Evolutionary conservation across 2,113 vertebrate species (phyloP).

Genomic region (Sclerurus mexicanus): DNA sequence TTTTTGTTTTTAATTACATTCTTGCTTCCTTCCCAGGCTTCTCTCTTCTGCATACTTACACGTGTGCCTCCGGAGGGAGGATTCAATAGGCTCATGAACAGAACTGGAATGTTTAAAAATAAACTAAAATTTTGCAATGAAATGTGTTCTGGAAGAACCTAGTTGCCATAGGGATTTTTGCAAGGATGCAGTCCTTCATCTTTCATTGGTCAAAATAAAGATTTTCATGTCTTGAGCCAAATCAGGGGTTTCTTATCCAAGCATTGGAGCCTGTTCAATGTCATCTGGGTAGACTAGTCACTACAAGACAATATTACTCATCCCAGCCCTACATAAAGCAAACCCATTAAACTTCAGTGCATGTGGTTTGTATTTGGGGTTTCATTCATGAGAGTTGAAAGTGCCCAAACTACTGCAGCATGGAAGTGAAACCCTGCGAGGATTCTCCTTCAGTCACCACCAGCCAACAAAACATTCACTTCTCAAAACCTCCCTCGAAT

Average conservation of each 20-base stretch:
- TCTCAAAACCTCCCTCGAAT: not conserved
- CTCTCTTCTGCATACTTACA: slow-evolving; percentile 37
- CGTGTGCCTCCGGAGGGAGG: not conserved
- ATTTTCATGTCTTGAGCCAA: slow-evolving; percentile 7
- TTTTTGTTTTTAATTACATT: slow-evolving; percentile 69
- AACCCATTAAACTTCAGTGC: slow-evolving; percentile 17
- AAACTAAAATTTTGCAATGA: slow-evolving; percentile 16
- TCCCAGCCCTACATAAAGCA: slow-evolving; percentile 3
- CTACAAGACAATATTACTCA: slow-evolving; percentile 29
- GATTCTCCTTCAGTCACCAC: not conserved
- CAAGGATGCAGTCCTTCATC: not conserved
- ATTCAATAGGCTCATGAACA: slow-evolving; percentile 32
- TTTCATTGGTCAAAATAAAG: slow-evolving; percentile 25
- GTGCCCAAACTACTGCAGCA: not conserved
- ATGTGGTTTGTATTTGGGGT: slow-evolving; percentile 41
- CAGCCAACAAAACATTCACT: not conserved
- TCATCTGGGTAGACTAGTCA: slow-evolving; percentile 15
- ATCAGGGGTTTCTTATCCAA: slow-evolving; percentile 8
- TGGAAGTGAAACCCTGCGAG: not conserved
- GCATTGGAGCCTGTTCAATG: slow-evolving; percentile 1
- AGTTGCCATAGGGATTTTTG: slow-evolving; percentile 28
- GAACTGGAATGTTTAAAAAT: slow-evolving; percentile 54
- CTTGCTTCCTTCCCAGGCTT: slow-evolving; percentile 63
- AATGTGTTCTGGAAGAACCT: not conserved
- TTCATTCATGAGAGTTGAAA: slow-evolving; percentile 36